Conservation (phyloP, 2,113 vertebrate species). For the Kryptolebias marmoratus region DNA sequence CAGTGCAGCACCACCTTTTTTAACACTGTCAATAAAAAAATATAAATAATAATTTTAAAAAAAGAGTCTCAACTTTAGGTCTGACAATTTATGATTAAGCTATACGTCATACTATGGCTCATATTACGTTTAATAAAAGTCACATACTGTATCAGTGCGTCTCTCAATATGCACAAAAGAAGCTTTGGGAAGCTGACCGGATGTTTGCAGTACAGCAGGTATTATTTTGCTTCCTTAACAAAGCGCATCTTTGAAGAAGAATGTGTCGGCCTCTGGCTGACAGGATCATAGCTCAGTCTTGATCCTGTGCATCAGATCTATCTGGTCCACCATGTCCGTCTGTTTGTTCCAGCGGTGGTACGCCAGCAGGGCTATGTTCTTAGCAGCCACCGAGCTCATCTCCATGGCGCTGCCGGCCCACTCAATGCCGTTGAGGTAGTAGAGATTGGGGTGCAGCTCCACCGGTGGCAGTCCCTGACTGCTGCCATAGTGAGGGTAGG, state of each 20-base stretch:
- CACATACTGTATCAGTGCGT: too few relatives aligned
- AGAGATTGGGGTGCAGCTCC: conserved; percentile 90
- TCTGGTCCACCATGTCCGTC: conserved; percentile 94
- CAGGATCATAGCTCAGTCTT: conserved; percentile 92
- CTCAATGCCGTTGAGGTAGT: conserved; percentile 93
- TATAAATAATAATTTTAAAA: too few relatives aligned
- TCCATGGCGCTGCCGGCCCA: conserved; percentile 97
- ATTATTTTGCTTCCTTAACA: not conserved
- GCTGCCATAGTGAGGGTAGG: conserved; percentile 86
- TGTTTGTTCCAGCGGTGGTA: conserved; percentile 95
- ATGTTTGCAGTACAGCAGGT: not conserved
- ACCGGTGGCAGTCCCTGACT: conserved; percentile 83
- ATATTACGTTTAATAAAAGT: too few relatives aligned
- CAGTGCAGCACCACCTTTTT: too few relatives aligned
- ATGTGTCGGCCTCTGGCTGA: not conserved
- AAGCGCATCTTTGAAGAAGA: not conserved
- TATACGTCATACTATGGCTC: too few relatives aligned
- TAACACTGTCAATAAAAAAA: too few relatives aligned
- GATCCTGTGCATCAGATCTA: conserved; percentile 95
- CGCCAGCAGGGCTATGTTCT: conserved; percentile 94
- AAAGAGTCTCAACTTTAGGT: too few relatives aligned
- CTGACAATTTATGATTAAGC: too few relatives aligned
- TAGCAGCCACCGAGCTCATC: conserved; percentile 92
- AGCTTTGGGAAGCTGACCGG: not conserved
- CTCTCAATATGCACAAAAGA: not conserved